Percentiles rank a stretch among this genome's conserved stretches.
Evolutionary conservation across 1,140 invertebrate species (phyloP).

Genomic region (Colletes latitarsis): DNA sequence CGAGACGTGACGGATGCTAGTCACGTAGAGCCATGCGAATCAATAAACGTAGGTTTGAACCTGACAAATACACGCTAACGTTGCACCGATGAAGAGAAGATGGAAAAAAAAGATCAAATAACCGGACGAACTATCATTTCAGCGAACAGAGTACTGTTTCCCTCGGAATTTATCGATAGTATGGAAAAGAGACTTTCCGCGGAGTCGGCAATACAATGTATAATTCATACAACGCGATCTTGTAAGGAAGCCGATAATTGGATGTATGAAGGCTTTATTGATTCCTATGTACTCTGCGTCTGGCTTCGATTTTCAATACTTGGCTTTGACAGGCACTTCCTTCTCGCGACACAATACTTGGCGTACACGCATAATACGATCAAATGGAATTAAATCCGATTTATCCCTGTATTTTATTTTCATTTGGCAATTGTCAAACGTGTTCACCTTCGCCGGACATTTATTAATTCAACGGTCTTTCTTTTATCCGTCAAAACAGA

Average conservation of each 20-base stretch:
- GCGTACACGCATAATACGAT: slow-evolving; percentile 37
- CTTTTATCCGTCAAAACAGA: background rate
- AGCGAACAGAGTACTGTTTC: background rate
- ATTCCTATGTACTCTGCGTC: slow-evolving; percentile 58
- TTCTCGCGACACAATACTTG: slow-evolving; percentile 50
- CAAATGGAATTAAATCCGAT: slow-evolving; percentile 36
- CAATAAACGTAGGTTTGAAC: background rate
- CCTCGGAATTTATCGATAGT: background rate
- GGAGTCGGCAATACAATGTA: slow-evolving; percentile 49
- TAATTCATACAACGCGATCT: slow-evolving; percentile 67
- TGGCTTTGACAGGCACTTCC: slow-evolving; percentile 67
- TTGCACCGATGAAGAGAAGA: background rate
- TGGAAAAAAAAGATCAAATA: background rate
- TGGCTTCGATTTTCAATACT: slow-evolving; percentile 73
- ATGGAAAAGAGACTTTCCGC: slow-evolving; percentile 17
- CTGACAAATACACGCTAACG: slow-evolving; percentile 23
- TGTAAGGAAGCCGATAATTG: slow-evolving; percentile 69
- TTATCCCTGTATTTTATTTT: slow-evolving; percentile 1
- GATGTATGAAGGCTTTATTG: slow-evolving; percentile 63
- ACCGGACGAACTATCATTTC: background rate
- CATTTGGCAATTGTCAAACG: background rate
- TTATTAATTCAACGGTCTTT: background rate
- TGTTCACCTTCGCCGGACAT: background rate
- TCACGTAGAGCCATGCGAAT: slow-evolving; percentile 20
- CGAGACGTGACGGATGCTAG: slow-evolving; percentile 5